Base-by-base conservation (phyloP, 2,888 invertebrate species). In the Yponomeuta malinellus region DNA sequence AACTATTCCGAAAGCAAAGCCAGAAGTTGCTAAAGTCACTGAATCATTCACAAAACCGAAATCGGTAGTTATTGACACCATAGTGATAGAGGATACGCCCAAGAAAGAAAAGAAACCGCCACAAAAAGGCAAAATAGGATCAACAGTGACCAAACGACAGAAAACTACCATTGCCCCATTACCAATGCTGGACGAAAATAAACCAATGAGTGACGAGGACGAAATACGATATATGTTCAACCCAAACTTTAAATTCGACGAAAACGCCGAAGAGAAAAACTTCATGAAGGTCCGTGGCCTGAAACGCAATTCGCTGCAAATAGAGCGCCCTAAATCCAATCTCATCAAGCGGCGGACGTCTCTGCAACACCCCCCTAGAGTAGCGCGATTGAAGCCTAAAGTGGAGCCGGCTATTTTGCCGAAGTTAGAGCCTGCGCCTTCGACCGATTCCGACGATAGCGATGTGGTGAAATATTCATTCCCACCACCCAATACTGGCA, bases 181-280 rank as follows among this genome's bases (percentile, higher is more conserved):
- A 2, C 69, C 77, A 9, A 70, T 73, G 31, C 73, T 76, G 10
- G 75, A 76, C 2, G 78, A 81, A 2, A 73, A 72, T 1, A 80
- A 81, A 72, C 75, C 78, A 31, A 82, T 83, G 0, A 89, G 86
- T 63, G 91, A 91, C 52, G 90, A 90, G 6, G 90, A 91, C 52
- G 91, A 90, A 71, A 77, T 89, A 2, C 79, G 90, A 63, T 92
- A 92, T 74, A 92, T 92, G 92, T 75, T 91, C 0, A 91, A 91
- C 72, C 92, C 92, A 2, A 79, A 89, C 72, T 87, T 83, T 72
- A 84, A 84, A 77, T 74, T 76, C 2, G 83, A 85, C 1, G 81
- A 84, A 9, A 77, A 78, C 3, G 71, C 74, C 0, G 86, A 85
- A 75, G 79, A 77, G 4, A 88, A 87, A 75, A 75, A 81, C 15